phyloP scores from a whole-genome alignment of 2,797 vertebrate genomes.

The Naso thynnoides region DNA sequence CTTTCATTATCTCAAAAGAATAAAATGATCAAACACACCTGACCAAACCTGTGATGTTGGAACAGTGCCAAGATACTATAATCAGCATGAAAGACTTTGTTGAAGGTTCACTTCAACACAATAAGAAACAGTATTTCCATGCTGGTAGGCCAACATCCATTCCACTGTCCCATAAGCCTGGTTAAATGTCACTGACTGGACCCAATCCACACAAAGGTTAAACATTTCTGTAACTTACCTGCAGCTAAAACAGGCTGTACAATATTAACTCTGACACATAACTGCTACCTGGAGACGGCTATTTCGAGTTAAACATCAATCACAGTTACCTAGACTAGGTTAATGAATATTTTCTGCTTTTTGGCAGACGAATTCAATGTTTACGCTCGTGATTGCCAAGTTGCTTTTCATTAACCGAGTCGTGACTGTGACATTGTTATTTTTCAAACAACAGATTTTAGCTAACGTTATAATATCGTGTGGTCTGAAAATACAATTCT shows the following conservation, averaged over 20 bases:
- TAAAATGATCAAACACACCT: slow-evolving; percentile 1
- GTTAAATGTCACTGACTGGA: slow-evolving; percentile 39
- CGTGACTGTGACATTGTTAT: slow-evolving; percentile 22
- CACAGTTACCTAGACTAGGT: neutral
- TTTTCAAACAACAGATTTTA: neutral
- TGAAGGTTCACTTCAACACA: slow-evolving; percentile 9
- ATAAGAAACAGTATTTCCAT: slow-evolving; percentile 36
- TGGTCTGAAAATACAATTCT: fast-evolving
- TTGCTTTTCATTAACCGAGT: slow-evolving; percentile 6
- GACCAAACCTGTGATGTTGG: slow-evolving; percentile 6
- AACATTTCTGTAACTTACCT: slow-evolving; percentile 5
- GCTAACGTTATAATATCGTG: neutral
- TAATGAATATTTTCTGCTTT: neutral
- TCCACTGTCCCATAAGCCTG: slow-evolving; percentile 53
- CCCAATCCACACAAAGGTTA: slow-evolving; percentile 31
- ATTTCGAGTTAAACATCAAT: slow-evolving; percentile 27
- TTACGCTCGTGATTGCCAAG: slow-evolving; percentile 16
- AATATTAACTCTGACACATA: slow-evolving; percentile 10
- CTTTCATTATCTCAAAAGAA: neutral
- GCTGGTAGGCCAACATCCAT: slow-evolving; percentile 50
- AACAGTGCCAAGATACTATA: neutral
- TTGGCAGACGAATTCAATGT: neutral
- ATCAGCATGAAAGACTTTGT: slow-evolving; percentile 7
- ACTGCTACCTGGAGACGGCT: neutral
- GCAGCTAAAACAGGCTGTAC: neutral